Evolutionary conservation across 1,140 invertebrate genomes (phyloP).

Genomic region (Brachionus rotundiformis): DNA sequence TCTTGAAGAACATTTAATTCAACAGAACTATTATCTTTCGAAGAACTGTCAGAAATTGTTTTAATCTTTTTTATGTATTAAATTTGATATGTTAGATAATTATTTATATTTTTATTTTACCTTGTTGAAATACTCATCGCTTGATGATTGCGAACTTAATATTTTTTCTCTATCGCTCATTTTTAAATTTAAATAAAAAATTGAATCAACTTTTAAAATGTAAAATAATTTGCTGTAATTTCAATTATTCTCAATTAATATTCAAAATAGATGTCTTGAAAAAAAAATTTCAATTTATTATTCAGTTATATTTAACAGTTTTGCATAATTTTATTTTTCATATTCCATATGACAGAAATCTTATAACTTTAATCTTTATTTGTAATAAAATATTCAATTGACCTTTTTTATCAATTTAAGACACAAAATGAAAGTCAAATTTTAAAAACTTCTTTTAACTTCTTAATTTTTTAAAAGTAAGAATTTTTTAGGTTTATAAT

Average conservation of each 20-base stretch:
- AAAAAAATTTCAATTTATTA: not conserved
- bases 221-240: not conserved
- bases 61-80: not conserved
- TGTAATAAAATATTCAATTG: not conserved
- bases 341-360: slow-evolving; percentile 14
- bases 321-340: slow-evolving; percentile 14
- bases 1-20: not conserved
- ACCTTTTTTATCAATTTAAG: not conserved
- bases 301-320: not conserved
- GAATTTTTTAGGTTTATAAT: too few relatives aligned
- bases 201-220: not conserved
- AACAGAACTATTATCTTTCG: slow-evolving; percentile 3
- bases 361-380: slow-evolving; percentile 1
- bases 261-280: not conserved
- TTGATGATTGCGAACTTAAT: not conserved
- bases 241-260: not conserved
- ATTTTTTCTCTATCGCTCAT: slow-evolving; percentile 26
- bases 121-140: not conserved
- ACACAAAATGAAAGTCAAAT: too few relatives aligned
- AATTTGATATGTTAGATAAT: not conserved
- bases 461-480: too few relatives aligned
- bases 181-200: not conserved
- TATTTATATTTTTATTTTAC: not conserved
- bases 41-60: not conserved
- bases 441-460: too few relatives aligned